These are phyloP conservation scores for Cebidichthys violaceus DNA, from an alignment of 2,113 vertebrate genomes.

Conservation along the genomic window DNA sequence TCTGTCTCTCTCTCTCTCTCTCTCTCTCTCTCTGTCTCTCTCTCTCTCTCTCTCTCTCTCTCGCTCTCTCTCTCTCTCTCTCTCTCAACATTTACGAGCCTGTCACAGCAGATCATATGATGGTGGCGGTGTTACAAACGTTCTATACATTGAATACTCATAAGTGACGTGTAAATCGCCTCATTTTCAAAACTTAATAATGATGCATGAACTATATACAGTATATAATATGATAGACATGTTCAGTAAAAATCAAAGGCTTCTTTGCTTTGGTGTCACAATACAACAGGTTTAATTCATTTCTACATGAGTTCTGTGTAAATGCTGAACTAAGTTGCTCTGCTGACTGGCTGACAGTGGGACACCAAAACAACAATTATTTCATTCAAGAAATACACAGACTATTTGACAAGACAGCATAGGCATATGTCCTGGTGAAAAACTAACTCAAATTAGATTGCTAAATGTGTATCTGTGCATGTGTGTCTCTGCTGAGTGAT, in stretches of 20 bases:
- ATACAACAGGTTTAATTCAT: background rate
- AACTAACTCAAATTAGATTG: background rate
- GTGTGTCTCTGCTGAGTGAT: background rate
- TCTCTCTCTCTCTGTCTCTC: background rate
- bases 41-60: background rate
- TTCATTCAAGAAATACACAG: background rate
- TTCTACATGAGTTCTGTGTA: too few relatives aligned
- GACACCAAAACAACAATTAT: background rate
- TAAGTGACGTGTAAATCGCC: background rate
- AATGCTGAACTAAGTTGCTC: background rate
- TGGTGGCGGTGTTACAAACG: background rate
- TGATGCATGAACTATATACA: too few relatives aligned
- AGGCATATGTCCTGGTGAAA: background rate
- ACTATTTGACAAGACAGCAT: background rate
- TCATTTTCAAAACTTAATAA: background rate
- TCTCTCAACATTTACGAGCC: background rate
- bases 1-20: background rate
- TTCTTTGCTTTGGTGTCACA: background rate
- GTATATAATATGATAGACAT: too few relatives aligned
- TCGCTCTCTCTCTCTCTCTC: too few relatives aligned
- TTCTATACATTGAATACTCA: background rate
- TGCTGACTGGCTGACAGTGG: background rate
- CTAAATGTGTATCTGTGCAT: too few relatives aligned
- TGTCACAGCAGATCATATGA: background rate
- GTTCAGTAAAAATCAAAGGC: too few relatives aligned